These are phyloP conservation scores for Chrysomela aeneicollis DNA, from an alignment of 2,888 invertebrate species.

Conservation along the genomic window DNA sequence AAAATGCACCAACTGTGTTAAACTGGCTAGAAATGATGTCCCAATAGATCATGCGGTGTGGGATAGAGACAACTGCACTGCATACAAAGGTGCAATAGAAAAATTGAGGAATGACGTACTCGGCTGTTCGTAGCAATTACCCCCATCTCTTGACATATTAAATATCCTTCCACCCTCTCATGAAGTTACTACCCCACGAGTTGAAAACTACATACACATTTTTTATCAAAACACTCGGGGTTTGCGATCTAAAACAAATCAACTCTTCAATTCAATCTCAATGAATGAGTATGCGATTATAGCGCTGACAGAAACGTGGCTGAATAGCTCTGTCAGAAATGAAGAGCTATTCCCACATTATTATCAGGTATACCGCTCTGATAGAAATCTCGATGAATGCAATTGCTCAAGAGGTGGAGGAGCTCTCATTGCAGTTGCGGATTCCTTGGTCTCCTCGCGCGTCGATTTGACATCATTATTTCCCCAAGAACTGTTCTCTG, in stretches of 20 bases:
- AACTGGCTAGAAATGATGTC: neutral
- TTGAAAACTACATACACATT: neutral
- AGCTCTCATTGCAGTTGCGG: conserved; percentile 8
- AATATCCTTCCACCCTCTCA: neutral
- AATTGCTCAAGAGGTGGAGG: conserved; percentile 12
- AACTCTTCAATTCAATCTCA: neutral
- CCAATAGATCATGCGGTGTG: conserved; percentile 17
- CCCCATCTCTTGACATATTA: neutral
- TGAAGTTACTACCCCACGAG: conserved; percentile 3
- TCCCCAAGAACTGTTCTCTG: neutral
- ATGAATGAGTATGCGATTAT: neutral
- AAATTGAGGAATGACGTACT: conserved; percentile 11
- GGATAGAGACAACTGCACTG: conserved; percentile 14
- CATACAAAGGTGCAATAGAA: conserved; percentile 4
- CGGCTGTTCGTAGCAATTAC: conserved; percentile 12
- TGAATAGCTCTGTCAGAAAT: conserved; percentile 5
- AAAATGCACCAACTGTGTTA: conserved; percentile 12
- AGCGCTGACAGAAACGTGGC: conserved; percentile 10
- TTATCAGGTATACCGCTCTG: too few species aligned
- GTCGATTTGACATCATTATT: neutral
- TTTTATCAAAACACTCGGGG: conserved; percentile 13
- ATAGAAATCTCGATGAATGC: conserved; percentile 4
- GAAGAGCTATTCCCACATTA: too few species aligned
- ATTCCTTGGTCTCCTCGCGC: conserved; percentile 3
- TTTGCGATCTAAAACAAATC: conserved; percentile 2